Conservation (phyloP, 2,113 vertebrate genomes). For the Mustela nigripes region DNA sequence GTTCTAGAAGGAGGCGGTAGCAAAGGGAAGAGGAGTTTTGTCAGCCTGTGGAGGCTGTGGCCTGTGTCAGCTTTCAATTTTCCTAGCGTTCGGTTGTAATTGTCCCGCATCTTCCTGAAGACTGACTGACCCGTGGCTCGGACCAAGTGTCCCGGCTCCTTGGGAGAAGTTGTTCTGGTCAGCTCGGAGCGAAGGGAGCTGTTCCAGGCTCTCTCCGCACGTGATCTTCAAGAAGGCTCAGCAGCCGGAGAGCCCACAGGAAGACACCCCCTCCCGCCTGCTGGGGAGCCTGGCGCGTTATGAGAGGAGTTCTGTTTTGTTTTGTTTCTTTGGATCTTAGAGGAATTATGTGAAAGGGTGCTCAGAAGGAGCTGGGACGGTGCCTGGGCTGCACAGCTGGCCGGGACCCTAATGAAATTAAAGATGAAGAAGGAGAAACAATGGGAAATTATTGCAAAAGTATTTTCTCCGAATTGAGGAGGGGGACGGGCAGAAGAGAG, state of each 20-base stretch:
- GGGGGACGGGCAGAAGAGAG: background rate
- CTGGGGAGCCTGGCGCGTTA: background rate
- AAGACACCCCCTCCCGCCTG: background rate
- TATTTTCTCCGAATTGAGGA: background rate
- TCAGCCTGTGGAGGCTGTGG: fast-evolving
- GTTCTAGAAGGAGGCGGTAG: background rate
- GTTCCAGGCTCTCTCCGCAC: background rate
- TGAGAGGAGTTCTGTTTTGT: background rate
- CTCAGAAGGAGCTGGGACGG: background rate
- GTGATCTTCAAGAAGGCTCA: background rate
- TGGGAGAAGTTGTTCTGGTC: background rate
- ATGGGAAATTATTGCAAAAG: background rate
- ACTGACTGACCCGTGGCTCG: fast-evolving
- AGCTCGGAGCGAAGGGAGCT: background rate
- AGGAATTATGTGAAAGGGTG: background rate
- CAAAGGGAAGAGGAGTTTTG: background rate
- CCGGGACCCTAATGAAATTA: background rate
- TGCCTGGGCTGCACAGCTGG: background rate
- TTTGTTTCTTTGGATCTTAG: background rate
- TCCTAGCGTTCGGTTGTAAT: background rate
- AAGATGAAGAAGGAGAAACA: background rate
- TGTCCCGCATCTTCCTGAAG: background rate
- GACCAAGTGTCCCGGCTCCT: background rate
- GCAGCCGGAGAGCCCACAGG: background rate
- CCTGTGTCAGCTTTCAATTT: background rate